A percentile compares a stretch with the other conserved stretches of the same genome.
Conservation (phyloP, 2,888 invertebrate genomes). For the Amiota minor region DNA sequence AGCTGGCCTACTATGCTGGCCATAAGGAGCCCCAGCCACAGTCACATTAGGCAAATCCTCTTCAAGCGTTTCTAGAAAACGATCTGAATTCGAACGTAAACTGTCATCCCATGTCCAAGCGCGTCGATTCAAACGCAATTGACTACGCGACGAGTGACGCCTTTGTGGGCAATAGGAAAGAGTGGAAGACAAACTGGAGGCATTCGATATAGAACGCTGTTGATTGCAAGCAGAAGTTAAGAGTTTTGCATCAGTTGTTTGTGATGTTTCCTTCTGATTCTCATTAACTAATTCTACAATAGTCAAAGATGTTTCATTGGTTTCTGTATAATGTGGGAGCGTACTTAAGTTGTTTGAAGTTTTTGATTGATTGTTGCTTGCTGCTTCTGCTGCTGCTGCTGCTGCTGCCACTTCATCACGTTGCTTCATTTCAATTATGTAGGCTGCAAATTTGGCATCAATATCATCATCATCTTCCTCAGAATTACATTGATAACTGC, state of each 20-base stretch:
- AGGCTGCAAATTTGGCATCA: slow-evolving; percentile 70
- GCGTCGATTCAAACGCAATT: slow-evolving; percentile 44
- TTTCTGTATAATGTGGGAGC: not conserved
- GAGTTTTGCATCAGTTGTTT: no score
- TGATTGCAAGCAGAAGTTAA: not conserved
- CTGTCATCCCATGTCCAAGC: slow-evolving; percentile 73
- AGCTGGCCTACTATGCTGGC: slow-evolving; percentile 52
- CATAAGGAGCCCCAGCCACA: slow-evolving; percentile 37
- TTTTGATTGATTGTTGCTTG: slow-evolving; percentile 25
- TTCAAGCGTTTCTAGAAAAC: slow-evolving; percentile 72
- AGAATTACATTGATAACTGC: slow-evolving; percentile 53
- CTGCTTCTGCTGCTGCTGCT: not conserved
- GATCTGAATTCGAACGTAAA: slow-evolving; percentile 71
- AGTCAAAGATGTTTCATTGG: slow-evolving; percentile 23
- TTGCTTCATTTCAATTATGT: slow-evolving; percentile 64
- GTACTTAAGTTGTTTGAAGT: not conserved
- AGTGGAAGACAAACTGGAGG: slow-evolving; percentile 2
- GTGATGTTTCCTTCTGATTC: not conserved
- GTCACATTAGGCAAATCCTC: slow-evolving; percentile 53
- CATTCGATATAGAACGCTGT: not conserved
- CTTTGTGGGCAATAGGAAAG: not conserved
- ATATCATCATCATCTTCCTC: slow-evolving; percentile 69
- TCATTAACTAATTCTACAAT: slow-evolving; percentile 27
- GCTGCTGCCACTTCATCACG: slow-evolving; percentile 48
- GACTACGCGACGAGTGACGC: slow-evolving; percentile 33